Base-by-base conservation (phyloP, 2,888 invertebrate species). In the Polydrusus tereticollis region DNA sequence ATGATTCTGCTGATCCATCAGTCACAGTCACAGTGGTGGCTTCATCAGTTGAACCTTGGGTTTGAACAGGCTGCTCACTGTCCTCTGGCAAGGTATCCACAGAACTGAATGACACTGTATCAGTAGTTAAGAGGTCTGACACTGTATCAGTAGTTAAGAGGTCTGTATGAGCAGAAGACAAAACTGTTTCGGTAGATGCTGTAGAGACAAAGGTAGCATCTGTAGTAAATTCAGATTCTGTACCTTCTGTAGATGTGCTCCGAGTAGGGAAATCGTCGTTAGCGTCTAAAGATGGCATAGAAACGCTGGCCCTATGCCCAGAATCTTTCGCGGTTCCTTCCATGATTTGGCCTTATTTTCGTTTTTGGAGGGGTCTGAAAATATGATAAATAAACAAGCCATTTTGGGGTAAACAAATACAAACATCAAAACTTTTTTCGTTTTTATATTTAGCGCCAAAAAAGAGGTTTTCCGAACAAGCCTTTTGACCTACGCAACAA, bases 381-480 rank as follows among this genome's bases (percentile, higher is more conserved):
- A 59, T n/a, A 67, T 47, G 29, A 43, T 50, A 58, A 58, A 58
- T 60, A 63, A 55, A 65, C 36, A 18, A 66, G 38, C 29, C 63
- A 57, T 63, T 55, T 38, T 47, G 21, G 20, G 60, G 36, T 55
- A 23, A 63, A 69, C 50, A 52, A 62, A 43, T 52, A 21, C 50
- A 47, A 64, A 38, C 62, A 52, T 47, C 52, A 55, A 52, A 52
- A 64, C 55, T 64, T 64, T 55, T 63, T 36, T 64, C 36, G 20
- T 58, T 65, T 78, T 78, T 76, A 75, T 77, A 77, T 78, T 78
- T 77, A 77, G 78, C 78, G 78, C 78, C 75, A 78, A 69, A 77
- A 77, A 73, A 72, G 47, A 67, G 70, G 69, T 74, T 76, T 69
- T 73, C 72, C 69, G 75, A 77, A 75, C 75, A 64, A 76, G 72